These are phyloP conservation scores for Podarcis cretensis DNA, from an alignment of 2,113 vertebrate species.

Conservation along the genomic window DNA sequence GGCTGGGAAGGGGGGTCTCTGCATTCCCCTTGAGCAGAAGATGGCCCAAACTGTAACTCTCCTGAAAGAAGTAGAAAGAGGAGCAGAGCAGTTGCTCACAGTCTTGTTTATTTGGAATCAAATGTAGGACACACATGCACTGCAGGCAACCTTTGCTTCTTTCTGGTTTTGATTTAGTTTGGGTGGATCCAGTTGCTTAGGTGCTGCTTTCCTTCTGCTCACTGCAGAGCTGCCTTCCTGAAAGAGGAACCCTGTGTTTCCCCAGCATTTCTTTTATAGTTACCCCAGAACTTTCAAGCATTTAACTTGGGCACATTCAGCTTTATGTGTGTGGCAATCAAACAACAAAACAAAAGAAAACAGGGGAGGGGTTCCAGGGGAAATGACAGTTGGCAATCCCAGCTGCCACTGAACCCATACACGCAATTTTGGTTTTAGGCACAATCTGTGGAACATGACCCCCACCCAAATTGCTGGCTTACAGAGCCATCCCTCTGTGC, in stretches of 20 bases:
- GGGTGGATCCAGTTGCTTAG: background rate
- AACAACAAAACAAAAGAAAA: no score
- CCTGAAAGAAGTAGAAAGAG: background rate
- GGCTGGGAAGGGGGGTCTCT: background rate
- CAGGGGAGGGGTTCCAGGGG: no score
- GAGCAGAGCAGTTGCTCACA: background rate
- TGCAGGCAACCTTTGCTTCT: background rate
- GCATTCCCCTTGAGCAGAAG: background rate
- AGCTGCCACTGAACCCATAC: no score
- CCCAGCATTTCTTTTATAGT: background rate
- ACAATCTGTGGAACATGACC: no score
- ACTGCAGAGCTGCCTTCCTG: background rate
- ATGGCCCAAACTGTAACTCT: background rate
- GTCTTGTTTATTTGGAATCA: slow-evolving; percentile 8
- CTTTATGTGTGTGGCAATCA: no score
- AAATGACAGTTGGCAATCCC: no score
- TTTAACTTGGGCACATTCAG: no score
- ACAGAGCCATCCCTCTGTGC: background rate
- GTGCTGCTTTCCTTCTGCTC: background rate
- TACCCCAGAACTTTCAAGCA: no score
- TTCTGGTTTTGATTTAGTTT: slow-evolving; percentile 13
- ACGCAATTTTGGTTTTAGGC: no score
- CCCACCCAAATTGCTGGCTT: no score
- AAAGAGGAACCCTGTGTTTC: background rate
- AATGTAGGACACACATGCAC: slow-evolving; percentile 16